phyloP scores from a whole-genome alignment of 2,888 invertebrate genomes.

The Apantesis nais region DNA sequence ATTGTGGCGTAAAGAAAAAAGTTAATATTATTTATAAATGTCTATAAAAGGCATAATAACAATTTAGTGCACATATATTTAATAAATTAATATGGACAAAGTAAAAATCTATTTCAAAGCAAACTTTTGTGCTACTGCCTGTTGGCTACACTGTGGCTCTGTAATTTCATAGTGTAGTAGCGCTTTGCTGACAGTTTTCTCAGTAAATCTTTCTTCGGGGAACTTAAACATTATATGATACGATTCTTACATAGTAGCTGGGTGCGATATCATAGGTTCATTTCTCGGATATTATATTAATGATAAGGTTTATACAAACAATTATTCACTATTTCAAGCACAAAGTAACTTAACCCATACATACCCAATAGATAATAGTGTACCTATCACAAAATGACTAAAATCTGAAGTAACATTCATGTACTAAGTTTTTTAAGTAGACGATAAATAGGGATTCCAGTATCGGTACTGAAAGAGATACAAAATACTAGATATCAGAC shows the following conservation, averaged over 20 bases:
- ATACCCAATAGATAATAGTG: neutral
- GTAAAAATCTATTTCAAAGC: too few relatives aligned
- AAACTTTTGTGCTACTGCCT: neutral
- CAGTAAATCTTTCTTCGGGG: conserved; percentile 5
- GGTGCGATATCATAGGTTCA: neutral
- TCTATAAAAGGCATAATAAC: too few relatives aligned
- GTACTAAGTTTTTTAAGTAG: too few relatives aligned
- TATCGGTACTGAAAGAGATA: too few relatives aligned
- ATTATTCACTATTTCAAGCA: neutral
- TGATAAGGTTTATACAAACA: neutral
- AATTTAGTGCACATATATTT: too few relatives aligned
- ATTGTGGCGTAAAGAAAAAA: too few relatives aligned
- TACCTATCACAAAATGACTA: neutral
- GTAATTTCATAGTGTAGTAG: neutral
- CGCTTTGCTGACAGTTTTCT: conserved; percentile 4
- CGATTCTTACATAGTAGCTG: neutral
- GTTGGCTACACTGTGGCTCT: neutral
- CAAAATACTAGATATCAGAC: too few relatives aligned
- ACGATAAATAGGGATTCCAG: too few relatives aligned
- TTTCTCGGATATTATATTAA: neutral
- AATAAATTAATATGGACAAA: too few relatives aligned
- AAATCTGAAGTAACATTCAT: too few relatives aligned
- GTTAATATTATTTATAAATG: too few relatives aligned
- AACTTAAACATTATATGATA: neutral
- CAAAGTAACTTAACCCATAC: neutral